A percentile compares a stretch with the other conserved stretches of the same genome.
phyloP scores from a whole-genome alignment of 2,888 invertebrate genomes.

The Lycocerus yunnanus region DNA sequence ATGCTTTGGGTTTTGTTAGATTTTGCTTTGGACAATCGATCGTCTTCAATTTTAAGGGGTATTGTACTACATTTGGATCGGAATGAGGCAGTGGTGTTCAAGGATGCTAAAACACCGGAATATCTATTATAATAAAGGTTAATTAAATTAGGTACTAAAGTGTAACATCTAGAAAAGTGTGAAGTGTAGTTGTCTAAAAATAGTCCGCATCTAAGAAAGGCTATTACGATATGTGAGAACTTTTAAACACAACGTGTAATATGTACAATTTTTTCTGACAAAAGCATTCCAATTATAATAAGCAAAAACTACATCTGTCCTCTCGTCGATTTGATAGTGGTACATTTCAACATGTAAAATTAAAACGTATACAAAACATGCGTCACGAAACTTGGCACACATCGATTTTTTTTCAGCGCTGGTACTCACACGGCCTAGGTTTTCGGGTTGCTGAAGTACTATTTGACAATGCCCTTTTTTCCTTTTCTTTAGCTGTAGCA shows the following conservation, averaged over 20 bases:
- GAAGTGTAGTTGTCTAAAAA: conserved; percentile 3
- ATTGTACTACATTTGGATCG: conserved; percentile 69
- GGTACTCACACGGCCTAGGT: conserved; percentile 72
- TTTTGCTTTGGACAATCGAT: conserved; percentile 55
- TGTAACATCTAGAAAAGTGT: conserved; percentile 24
- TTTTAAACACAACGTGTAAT: not conserved
- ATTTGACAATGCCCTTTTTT: conserved; percentile 55
- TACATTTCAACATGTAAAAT: conserved; percentile 10
- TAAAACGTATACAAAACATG: conserved; percentile 29
- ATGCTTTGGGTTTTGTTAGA: conserved; percentile 47
- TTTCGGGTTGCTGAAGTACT: conserved; percentile 63
- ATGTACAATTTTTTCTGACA: not conserved
- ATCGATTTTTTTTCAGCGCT: conserved; percentile 34
- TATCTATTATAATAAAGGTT: conserved; percentile 37
- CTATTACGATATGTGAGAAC: not conserved
- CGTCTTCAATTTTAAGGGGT: conserved; percentile 58
- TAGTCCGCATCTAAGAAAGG: not conserved
- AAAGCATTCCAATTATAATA: conserved; percentile 24
- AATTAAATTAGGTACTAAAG: conserved; percentile 35
- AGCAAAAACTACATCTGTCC: not conserved
- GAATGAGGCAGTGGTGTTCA: conserved; percentile 75
- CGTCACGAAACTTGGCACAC: conserved; percentile 57
- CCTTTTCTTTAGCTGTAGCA: conserved; percentile 66
- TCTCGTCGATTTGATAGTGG: conserved; percentile 2
- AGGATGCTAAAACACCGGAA: conserved; percentile 70